Conservation (phyloP, 2,113 vertebrate species). For the Phaethon lepturus region DNA sequence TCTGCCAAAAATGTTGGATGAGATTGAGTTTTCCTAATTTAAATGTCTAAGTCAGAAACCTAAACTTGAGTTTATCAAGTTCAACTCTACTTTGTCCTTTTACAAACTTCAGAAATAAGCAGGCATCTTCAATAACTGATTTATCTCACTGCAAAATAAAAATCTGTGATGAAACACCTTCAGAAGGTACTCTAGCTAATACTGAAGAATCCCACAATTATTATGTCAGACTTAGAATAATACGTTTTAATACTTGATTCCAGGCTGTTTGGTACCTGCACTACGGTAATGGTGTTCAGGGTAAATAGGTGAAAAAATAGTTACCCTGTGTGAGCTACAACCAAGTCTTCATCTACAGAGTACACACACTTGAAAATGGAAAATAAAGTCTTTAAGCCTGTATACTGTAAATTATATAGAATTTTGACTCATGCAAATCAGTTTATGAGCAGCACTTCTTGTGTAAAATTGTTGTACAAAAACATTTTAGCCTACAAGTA, state of each 20-base stretch:
- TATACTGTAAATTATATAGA: background rate
- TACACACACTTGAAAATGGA: background rate
- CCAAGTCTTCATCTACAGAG: background rate
- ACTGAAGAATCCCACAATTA: background rate
- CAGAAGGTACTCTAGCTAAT: background rate
- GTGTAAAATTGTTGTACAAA: background rate
- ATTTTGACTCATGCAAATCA: background rate
- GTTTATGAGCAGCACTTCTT: background rate
- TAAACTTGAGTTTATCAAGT: background rate
- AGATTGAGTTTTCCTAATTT: background rate
- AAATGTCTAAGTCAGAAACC: background rate
- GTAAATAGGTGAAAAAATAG: background rate
- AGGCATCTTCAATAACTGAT: background rate
- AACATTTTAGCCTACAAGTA: background rate
- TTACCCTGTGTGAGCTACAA: background rate
- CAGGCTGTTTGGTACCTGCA: background rate
- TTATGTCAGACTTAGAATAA: background rate
- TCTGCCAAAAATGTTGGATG: background rate
- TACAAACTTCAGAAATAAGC: background rate
- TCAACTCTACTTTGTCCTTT: background rate
- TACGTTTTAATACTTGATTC: background rate
- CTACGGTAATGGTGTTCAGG: background rate
- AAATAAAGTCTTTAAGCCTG: accelerated
- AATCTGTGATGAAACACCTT: background rate
- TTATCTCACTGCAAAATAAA: background rate